phyloP scores from a whole-genome alignment of 2,888 invertebrate genomes.

The Tubulanus polymorphus region DNA sequence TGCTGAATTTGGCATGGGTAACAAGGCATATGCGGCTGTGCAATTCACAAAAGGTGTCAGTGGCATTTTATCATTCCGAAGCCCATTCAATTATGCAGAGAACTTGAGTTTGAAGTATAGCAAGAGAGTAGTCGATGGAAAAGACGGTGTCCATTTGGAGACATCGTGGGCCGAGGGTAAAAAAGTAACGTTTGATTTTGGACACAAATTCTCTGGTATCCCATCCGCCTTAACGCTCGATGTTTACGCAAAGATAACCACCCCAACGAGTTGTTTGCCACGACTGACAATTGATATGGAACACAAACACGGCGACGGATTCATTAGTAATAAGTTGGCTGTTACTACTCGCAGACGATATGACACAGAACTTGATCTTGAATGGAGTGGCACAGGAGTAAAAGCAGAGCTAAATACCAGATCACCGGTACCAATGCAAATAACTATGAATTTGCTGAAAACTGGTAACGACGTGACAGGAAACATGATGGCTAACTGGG shows the following conservation, averaged over 20 bases:
- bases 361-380: background rate
- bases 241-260: background rate
- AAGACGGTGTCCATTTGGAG: constrained; percentile 21
- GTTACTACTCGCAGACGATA: background rate
- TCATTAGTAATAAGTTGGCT: background rate
- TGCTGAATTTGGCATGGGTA: background rate
- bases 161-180: constrained; percentile 27
- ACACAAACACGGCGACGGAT: background rate
- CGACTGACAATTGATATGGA: background rate
- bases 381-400: background rate
- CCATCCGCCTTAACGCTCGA: background rate
- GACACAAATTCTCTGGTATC: background rate
- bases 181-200: constrained; percentile 18
- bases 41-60: too few species aligned
- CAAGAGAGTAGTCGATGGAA: too few species aligned
- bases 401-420: background rate
- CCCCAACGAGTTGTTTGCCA: background rate
- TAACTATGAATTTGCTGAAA: background rate
- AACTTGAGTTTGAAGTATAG: too few species aligned
- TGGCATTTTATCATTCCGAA: too few species aligned
- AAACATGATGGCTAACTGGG: background rate
- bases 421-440: background rate
- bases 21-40: too few species aligned
- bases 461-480: background rate
- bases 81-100: too few species aligned